These are phyloP conservation scores for Toxotes lorentzi DNA, from an alignment of 2,797 vertebrate species.

Conservation along the genomic window DNA sequence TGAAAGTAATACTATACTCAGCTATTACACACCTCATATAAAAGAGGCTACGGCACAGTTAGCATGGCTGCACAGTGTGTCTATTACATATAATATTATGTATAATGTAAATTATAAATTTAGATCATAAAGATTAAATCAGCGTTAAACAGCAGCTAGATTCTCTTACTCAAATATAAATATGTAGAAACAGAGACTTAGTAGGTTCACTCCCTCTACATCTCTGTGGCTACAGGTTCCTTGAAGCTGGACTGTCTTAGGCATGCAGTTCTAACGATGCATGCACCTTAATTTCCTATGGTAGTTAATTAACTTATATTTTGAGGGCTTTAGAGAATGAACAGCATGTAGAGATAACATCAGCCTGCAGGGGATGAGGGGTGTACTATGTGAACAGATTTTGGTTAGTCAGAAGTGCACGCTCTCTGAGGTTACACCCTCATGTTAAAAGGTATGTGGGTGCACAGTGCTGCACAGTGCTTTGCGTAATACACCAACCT, in stretches of 20 bases:
- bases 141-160: neutral
- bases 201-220: conserved; percentile 46
- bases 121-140: conserved; percentile 41
- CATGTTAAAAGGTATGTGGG: conserved; percentile 41
- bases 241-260: conserved; percentile 15
- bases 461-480: conserved; percentile 55
- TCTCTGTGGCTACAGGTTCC: conserved; percentile 45
- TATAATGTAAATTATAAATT: conserved; percentile 8
- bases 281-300: conserved; percentile 19
- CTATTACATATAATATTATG: neutral
- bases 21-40: neutral
- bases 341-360: conserved; percentile 4
- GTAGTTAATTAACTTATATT: conserved; percentile 13
- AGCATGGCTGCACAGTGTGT: neutral
- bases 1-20: neutral
- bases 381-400: conserved; percentile 37
- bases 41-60: neutral
- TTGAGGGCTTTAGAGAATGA: conserved; percentile 16
- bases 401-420: conserved; percentile 82
- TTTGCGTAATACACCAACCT: conserved; percentile 60
- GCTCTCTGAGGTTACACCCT: conserved; percentile 49
- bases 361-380: conserved; percentile 24
- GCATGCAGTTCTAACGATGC: conserved; percentile 39
- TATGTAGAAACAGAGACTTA: neutral
- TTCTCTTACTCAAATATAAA: neutral